Percentiles rank a stretch among this genome's conserved stretches.
phyloP scores from a whole-genome alignment of 2,113 vertebrate genomes.

The Proteles cristata region DNA sequence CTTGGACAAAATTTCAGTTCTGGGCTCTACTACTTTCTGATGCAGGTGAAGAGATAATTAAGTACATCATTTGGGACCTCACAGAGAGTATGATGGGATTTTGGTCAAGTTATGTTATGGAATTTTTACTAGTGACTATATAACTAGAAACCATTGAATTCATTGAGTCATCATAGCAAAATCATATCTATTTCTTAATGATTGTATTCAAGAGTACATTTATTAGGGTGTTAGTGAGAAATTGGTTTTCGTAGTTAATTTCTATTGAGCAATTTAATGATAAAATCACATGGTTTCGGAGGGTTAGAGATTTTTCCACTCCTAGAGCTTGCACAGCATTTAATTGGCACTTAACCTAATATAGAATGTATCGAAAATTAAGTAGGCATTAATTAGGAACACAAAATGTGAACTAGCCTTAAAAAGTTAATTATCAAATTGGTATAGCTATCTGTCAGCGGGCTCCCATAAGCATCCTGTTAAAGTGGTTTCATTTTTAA shows the following conservation, averaged over 20 bases:
- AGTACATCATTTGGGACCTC: not conserved
- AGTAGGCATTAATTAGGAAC: conserved; percentile 79
- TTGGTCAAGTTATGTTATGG: not conserved
- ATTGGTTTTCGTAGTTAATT: not conserved
- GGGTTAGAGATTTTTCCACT: conserved; percentile 61
- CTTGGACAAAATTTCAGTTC: not conserved
- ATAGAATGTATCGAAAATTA: conserved; percentile 78
- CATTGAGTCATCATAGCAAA: not conserved
- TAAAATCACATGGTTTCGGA: conserved; percentile 63
- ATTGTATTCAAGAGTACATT: not conserved
- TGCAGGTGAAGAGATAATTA: not conserved
- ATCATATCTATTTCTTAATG: conserved; percentile 1
- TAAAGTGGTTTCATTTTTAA: conserved; percentile 59
- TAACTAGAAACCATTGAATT: not conserved
- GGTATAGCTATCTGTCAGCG: conserved; percentile 68
- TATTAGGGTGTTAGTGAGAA: not conserved
- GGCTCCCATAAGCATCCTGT: conserved; percentile 56
- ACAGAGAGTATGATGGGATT: not conserved
- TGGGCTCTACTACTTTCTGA: not conserved
- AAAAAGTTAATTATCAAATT: conserved; percentile 80
- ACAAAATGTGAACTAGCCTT: conserved; percentile 76
- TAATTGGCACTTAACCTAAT: conserved; percentile 80
- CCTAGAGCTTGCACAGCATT: conserved; percentile 57
- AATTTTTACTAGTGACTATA: not conserved
- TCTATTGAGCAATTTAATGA: conserved; percentile 28